These are phyloP conservation scores for Drosophila tristis DNA, from an alignment of 1,140 invertebrate species.

Conservation along the genomic window DNA sequence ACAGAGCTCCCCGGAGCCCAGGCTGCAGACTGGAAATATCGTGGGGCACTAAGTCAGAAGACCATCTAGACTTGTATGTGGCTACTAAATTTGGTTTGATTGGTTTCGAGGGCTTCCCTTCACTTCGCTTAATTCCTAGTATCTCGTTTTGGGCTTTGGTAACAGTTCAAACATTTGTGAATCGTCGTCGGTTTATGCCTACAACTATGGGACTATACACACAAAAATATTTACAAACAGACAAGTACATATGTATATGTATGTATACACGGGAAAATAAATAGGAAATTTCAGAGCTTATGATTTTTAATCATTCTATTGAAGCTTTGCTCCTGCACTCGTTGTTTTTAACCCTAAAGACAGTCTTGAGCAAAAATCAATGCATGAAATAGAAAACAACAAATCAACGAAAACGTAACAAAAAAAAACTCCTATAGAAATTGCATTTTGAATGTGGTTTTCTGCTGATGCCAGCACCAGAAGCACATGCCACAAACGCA, in stretches of 20 bases:
- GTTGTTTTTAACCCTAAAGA: constrained; percentile 47
- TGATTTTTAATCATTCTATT: neutral
- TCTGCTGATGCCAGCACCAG: constrained; percentile 42
- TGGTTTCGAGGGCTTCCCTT: neutral
- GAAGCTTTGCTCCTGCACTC: neutral
- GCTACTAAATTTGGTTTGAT: neutral
- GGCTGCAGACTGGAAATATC: constrained; percentile 56
- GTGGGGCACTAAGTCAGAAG: constrained; percentile 41
- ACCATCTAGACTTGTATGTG: too few species aligned
- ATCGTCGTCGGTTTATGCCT: neutral
- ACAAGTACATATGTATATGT: constrained; percentile 18
- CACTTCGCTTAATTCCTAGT: constrained; percentile 22
- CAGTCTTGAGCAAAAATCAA: constrained; percentile 62
- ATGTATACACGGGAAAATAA: constrained; percentile 43
- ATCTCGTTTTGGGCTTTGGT: constrained; percentile 67
- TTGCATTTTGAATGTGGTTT: neutral
- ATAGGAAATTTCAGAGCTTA: constrained; percentile 8
- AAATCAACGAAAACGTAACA: constrained; percentile 1
- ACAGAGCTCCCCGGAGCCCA: constrained; percentile 24
- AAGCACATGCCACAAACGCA: neutral
- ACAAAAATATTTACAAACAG: constrained; percentile 33
- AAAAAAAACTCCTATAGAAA: neutral
- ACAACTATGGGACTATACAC: constrained; percentile 20
- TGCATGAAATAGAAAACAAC: neutral
- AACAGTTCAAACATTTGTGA: constrained; percentile 64